Conservation (phyloP, 2,888 invertebrate species). For the Lacanobia oleracea region DNA sequence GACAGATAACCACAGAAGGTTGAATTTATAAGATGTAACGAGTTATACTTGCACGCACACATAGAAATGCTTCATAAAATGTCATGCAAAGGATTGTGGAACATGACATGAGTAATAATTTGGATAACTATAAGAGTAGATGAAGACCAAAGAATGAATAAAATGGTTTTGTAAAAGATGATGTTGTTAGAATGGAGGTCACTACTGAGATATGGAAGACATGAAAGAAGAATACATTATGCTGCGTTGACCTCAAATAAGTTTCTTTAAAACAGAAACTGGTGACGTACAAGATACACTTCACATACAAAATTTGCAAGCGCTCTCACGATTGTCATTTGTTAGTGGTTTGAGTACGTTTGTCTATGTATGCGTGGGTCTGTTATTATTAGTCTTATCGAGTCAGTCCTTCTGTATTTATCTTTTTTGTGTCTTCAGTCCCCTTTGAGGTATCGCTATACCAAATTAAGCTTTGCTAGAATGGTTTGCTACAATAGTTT, state of each 20-base stretch:
- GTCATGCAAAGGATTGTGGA: neutral
- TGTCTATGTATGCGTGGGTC: neutral
- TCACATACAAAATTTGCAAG: neutral
- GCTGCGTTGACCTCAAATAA: neutral
- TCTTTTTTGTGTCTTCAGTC: slow-evolving; percentile 12
- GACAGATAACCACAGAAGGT: slow-evolving; percentile 9
- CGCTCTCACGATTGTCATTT: neutral
- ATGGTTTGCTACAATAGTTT: slow-evolving; percentile 69
- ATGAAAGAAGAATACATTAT: neutral
- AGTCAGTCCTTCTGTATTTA: slow-evolving; percentile 13
- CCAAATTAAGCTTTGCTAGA: slow-evolving; percentile 68
- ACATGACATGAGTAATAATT: neutral
- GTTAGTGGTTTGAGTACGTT: neutral
- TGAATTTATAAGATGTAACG: neutral
- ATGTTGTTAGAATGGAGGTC: neutral
- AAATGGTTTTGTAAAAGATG: neutral
- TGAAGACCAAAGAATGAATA: neutral
- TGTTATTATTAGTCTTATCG: accelerated
- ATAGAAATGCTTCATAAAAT: neutral
- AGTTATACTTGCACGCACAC: no score
- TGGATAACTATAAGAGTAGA: neutral
- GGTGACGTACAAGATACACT: neutral
- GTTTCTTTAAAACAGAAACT: neutral
- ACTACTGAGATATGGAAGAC: neutral
- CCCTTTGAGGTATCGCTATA: slow-evolving; percentile 65